Conservation (phyloP, 2,888 invertebrate species). For the Metalampra italica region DNA sequence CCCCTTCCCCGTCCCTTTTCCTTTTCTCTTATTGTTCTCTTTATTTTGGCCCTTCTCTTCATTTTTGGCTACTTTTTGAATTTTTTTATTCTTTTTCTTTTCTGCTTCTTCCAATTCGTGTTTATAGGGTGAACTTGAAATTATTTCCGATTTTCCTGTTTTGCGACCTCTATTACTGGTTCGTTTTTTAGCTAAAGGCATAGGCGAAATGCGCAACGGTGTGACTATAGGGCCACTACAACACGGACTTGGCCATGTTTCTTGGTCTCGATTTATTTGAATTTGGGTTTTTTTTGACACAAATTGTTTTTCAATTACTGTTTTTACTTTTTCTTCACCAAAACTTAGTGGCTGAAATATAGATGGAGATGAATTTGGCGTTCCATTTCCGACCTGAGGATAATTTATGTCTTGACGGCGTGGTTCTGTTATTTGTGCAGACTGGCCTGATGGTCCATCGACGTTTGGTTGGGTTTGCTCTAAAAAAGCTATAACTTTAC, state of each 20-base stretch:
- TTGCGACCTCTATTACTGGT: neutral
- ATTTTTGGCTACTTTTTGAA: neutral
- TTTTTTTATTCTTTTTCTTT: neutral
- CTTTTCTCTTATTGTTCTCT: neutral
- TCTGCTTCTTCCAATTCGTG: neutral
- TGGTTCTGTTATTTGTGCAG: too few relatives aligned
- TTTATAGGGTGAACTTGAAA: constrained; percentile 1
- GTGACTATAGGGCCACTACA: neutral
- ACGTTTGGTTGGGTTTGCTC: too few relatives aligned
- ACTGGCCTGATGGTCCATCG: too few relatives aligned
- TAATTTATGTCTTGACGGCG: too few relatives aligned
- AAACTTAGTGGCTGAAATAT: too few relatives aligned
- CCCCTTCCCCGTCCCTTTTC: neutral
- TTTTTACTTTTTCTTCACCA: too few relatives aligned
- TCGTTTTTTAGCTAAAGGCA: neutral
- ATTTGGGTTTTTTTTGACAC: neutral
- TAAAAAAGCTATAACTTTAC: too few relatives aligned
- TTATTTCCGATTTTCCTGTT: constrained; percentile 1
- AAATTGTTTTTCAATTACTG: too few relatives aligned
- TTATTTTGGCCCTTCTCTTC: neutral
- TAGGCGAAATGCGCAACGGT: neutral
- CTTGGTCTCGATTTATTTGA: neutral
- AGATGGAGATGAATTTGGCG: too few relatives aligned
- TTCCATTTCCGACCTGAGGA: too few relatives aligned
- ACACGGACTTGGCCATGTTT: neutral